Base-by-base conservation (phyloP, 2,113 vertebrate genomes). In the Naja naja region DNA sequence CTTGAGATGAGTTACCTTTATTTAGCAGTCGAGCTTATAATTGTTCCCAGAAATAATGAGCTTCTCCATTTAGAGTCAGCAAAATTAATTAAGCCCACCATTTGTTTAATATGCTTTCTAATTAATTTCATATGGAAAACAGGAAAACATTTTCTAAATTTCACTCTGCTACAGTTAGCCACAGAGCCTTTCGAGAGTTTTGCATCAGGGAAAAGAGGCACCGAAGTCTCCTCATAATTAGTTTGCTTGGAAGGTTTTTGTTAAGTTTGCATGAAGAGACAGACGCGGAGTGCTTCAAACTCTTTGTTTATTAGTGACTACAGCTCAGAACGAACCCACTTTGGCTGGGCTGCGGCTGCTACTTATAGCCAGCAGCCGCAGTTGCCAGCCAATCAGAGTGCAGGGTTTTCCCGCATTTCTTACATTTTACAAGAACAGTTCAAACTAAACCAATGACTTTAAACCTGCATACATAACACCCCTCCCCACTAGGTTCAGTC, bases 41-140 rank as follows among this genome's bases (percentile, higher is more conserved):
- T 91, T 14, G 92, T 94, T 95, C 94, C 60, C n/a, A 91, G n/a
- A 12, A 87, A 5, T 90, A 96, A 96, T 90, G 89, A 94, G 43
- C 55, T 69, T 39, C 88, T 2, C 64, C 27, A 91, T 91, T 64
- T 94, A 90, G 88, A 93, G 89, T 89, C 94, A 93, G 30, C 58
- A 10, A 95, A 90, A 95, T 95, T 69, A 91, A 95, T 94, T 91
- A 94, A 0, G 5, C 88, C 94, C 18, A 0, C n/a, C 60, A 91
- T 54, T 93, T 94, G 94, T 45, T 14, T 89, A 3, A 91, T 60
- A 93, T 43, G n/a, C 90, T 94, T 95, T 91, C 91, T 91, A 94
- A 96, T 94, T 95, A 96, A 90, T 7, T 7, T 95, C 43, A 20
- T 88, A 89, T 0, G 0, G 3, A 88, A 90, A 43, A 92, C 0